These are phyloP conservation scores for Spialia ferax DNA, from an alignment of 2,888 invertebrate species.

Conservation along the genomic window DNA sequence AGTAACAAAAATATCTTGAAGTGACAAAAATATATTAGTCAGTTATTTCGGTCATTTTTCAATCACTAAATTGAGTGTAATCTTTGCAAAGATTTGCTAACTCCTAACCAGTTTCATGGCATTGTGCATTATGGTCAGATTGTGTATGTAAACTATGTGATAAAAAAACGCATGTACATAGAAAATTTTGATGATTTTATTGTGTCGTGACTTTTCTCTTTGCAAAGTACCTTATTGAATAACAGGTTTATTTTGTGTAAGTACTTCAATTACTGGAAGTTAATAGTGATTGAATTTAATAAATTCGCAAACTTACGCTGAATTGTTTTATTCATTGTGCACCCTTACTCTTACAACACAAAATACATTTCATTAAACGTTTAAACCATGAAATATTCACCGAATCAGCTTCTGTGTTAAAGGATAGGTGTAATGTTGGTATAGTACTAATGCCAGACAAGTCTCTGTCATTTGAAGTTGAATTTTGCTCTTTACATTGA, in stretches of 20 bases:
- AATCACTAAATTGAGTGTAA: neutral
- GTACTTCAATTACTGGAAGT: slow-evolving; percentile 83
- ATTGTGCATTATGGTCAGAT: slow-evolving; percentile 33
- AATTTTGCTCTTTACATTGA: neutral
- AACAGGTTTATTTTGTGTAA: slow-evolving; percentile 75
- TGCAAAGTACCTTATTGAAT: slow-evolving; percentile 72
- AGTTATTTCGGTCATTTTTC: neutral
- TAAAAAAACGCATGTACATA: slow-evolving; percentile 65
- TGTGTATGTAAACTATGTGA: slow-evolving; percentile 65
- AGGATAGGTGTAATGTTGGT: slow-evolving; percentile 60
- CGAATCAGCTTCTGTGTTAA: slow-evolving; percentile 53
- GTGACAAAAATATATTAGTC: neutral
- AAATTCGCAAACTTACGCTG: slow-evolving; percentile 74
- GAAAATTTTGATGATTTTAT: slow-evolving; percentile 59
- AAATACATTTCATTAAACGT: slow-evolving; percentile 59
- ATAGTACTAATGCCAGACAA: slow-evolving; percentile 46
- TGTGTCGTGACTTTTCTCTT: slow-evolving; percentile 64
- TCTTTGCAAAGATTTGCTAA: slow-evolving; percentile 8
- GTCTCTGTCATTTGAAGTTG: slow-evolving; percentile 42
- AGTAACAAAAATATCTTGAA: neutral
- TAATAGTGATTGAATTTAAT: slow-evolving; percentile 84
- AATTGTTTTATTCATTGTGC: slow-evolving; percentile 63
- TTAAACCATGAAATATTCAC: slow-evolving; percentile 59
- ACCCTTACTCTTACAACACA: slow-evolving; percentile 61
- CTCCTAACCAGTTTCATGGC: slow-evolving; percentile 42